phyloP scores from a whole-genome alignment of 2,113 vertebrate species.

The Oostethus manadensis region DNA sequence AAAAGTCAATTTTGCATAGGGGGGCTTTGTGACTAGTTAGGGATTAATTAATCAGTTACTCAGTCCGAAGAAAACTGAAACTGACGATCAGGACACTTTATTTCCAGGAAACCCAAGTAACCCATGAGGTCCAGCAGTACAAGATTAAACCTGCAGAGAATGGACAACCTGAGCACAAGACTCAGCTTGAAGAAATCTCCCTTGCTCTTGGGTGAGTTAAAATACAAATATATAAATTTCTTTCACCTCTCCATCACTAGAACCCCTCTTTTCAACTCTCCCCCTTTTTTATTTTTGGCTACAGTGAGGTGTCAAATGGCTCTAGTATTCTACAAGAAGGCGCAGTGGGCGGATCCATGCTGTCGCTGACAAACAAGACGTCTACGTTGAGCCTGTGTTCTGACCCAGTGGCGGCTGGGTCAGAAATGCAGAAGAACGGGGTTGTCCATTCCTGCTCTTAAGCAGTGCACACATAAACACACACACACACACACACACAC shows the following conservation, averaged over 20 bases:
- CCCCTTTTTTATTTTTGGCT: constrained; percentile 8
- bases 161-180: constrained; percentile 86
- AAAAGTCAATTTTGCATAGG: too few relatives aligned
- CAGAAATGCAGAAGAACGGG: constrained; percentile 83
- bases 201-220: constrained; percentile 82
- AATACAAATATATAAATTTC: not conserved
- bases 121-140: constrained; percentile 87
- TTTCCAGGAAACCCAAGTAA: constrained; percentile 84
- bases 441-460: constrained; percentile 81
- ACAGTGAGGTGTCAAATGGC: constrained; percentile 89
- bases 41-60: too few relatives aligned
- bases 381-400: constrained; percentile 82
- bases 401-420: constrained; percentile 75
- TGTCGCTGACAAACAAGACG: constrained; percentile 84
- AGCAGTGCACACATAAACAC: constrained; percentile 35
- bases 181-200: constrained; percentile 82
- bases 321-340: constrained; percentile 82
- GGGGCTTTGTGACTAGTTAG: too few relatives aligned
- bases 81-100: not conserved
- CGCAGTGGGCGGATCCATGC: constrained; percentile 69
- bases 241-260: not conserved
- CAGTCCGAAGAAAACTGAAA: not conserved
- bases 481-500: constrained; percentile 23
- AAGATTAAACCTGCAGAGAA: constrained; percentile 91
- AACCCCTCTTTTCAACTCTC: not conserved